Evolutionary conservation across 2,113 vertebrate genomes (phyloP), one percentile per base, ranked within the genome.

Genomic region (Psettodes erumei): DNA sequence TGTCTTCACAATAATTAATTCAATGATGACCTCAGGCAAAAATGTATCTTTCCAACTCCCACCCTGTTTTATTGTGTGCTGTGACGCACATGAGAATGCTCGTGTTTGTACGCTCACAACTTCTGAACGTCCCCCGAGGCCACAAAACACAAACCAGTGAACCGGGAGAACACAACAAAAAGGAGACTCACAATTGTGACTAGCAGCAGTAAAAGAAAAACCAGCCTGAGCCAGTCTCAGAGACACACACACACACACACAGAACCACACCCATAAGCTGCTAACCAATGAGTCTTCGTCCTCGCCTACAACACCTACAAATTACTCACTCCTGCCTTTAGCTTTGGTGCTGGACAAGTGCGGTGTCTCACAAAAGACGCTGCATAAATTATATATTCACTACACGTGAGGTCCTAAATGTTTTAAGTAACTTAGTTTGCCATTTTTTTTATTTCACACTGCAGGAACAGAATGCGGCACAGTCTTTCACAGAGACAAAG

Each of bases 201-300:
- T 54, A 19, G 8, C 12, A 12, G 25, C 33, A 28, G 13, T 21
- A 4, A 50, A 40, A 40, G 37, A 23, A 40, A 40, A 75, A 83
- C 58, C 27, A 33, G 79, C 37, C 25, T 40, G 8, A 71, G 59
- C 63, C 19, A 1, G 75, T 77, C n/a, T 18, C 3, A 8, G 12
- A 11, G 0, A n/a, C n/a, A n/a, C n/a, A n/a, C n/a, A n/a, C n/a
- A n/a, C n/a, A 43, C 19, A 33, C 13, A 5, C 35, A 23, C 13
- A 12, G 21, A 47, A 25, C 42, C 79, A 75, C 62, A 74, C 81
- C 81, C 35, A 0, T 54, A 30, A 32, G 16, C 58, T 63, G 9
- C 37, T 3, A 37, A 33, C 55, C 42, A 75, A 58, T 51, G 8
- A 69, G 15, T 2, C 13, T 19, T 54, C 12, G 15, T n/a, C 18